These are phyloP conservation scores for Sycophila sp. DNA, from an alignment of 1,140 invertebrate genomes.

Conservation along the genomic window DNA sequence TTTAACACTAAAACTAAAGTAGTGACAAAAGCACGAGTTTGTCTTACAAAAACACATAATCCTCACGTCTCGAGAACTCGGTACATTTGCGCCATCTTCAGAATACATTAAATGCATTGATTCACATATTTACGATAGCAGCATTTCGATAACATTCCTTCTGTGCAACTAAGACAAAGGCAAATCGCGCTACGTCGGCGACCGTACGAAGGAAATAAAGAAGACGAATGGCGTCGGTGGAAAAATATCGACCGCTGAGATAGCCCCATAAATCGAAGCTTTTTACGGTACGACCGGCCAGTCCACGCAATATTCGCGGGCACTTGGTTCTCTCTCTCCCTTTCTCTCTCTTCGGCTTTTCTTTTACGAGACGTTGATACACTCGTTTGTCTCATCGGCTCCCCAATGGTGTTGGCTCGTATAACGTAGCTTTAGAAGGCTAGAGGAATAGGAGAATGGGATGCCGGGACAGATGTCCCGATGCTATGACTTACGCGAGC, in stretches of 20 bases:
- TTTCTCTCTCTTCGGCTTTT: conserved; percentile 56
- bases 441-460: too few species aligned
- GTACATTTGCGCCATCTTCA: not conserved
- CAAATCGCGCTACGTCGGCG: not conserved
- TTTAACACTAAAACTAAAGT: too few species aligned
- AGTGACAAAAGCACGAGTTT: too few species aligned
- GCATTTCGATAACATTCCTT: too few species aligned
- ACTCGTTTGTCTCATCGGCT: conserved; percentile 43
- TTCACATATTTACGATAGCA: not conserved
- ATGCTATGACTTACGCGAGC: conserved; percentile 8
- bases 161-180: not conserved
- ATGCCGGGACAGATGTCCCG: not conserved
- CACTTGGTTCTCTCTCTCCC: too few species aligned
- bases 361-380: conserved; percentile 51
- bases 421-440: too few species aligned
- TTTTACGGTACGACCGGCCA: conserved; percentile 64
- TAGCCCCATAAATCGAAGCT: conserved; percentile 64
- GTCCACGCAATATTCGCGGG: conserved; percentile 62
- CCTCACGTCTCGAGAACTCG: too few species aligned
- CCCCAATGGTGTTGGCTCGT: too few species aligned
- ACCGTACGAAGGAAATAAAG: conserved; percentile 62
- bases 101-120: not conserved
- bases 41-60: too few species aligned
- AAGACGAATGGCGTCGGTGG: conserved; percentile 61
- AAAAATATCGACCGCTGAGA: conserved; percentile 66